phyloP scores from a whole-genome alignment of 2,888 invertebrate species.

The Gisinianus flammeolus region DNA sequence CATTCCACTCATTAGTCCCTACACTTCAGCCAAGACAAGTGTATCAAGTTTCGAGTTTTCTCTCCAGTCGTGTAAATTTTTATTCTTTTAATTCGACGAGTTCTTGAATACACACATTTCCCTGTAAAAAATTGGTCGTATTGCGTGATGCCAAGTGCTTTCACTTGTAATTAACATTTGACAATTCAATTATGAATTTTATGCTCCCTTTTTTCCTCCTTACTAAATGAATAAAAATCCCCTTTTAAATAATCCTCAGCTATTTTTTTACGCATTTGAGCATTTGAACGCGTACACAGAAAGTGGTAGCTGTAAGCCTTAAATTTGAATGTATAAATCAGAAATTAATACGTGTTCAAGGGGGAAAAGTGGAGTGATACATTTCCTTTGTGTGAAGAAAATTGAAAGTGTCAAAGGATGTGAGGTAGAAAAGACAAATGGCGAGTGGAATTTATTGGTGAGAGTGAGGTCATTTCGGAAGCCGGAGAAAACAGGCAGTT shows the following conservation, averaged over 20 bases:
- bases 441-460: background rate
- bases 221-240: no score
- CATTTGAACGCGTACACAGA: no score
- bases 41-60: slow-evolving; percentile 26
- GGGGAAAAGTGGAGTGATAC: no score
- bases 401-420: background rate
- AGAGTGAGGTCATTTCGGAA: slow-evolving; percentile 1
- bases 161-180: background rate
- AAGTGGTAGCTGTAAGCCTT: no score
- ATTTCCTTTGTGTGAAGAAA: no score
- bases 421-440: background rate
- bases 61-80: background rate
- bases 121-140: background rate
- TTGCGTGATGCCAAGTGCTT: background rate
- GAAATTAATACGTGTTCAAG: no score
- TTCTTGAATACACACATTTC: background rate
- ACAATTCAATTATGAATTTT: slow-evolving; percentile 5
- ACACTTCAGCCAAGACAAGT: background rate
- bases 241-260: no score
- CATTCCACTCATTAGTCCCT: slow-evolving; percentile 21
- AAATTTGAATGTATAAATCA: no score
- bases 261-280: no score
- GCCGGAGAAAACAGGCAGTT: slow-evolving; percentile 35
- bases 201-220: background rate
- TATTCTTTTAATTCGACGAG: no score